A percentile compares a stretch with the other conserved stretches of the same genome.
These are phyloP conservation scores for Heterohyrax brucei DNA, from an alignment of 2,797 vertebrate species.

Conservation along the genomic window DNA sequence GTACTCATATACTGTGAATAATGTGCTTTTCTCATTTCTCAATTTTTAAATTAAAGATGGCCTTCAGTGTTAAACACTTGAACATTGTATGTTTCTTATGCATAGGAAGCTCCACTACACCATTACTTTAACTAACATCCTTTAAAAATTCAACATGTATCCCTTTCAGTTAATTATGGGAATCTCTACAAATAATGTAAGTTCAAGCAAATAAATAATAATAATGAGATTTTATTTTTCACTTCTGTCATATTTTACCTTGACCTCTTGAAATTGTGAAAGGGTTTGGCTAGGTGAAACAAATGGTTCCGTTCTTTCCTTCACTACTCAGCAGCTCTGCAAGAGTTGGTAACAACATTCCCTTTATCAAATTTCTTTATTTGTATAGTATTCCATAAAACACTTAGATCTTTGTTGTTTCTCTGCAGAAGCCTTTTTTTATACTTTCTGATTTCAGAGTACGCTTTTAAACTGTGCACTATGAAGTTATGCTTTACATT, in stretches of 20 bases:
- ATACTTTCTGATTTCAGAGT: not conserved
- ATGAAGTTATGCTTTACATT: slow-evolving; percentile 19
- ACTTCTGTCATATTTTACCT: not conserved
- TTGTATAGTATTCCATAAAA: slow-evolving; percentile 1
- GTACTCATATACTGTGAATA: not conserved
- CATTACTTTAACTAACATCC: not conserved
- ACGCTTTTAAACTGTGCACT: not conserved
- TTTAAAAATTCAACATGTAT: not conserved
- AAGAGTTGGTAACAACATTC: not conserved
- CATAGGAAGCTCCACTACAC: no score
- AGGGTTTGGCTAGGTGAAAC: not conserved
- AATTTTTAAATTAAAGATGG: not conserved
- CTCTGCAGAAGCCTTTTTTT: not conserved
- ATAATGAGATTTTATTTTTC: not conserved
- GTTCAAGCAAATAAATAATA: not conserved
- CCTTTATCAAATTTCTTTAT: not conserved
- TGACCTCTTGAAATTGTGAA: not conserved
- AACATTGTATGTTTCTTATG: not conserved
- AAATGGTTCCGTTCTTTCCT: not conserved
- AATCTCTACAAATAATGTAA: not conserved
- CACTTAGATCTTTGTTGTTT: not conserved
- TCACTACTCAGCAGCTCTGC: not conserved
- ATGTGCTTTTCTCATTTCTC: not conserved
- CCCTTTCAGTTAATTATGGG: not conserved
- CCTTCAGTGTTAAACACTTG: not conserved